phyloP scores from a whole-genome alignment of 92 coral and sea anemone genomes.

The Phenganax subtilis region DNA sequence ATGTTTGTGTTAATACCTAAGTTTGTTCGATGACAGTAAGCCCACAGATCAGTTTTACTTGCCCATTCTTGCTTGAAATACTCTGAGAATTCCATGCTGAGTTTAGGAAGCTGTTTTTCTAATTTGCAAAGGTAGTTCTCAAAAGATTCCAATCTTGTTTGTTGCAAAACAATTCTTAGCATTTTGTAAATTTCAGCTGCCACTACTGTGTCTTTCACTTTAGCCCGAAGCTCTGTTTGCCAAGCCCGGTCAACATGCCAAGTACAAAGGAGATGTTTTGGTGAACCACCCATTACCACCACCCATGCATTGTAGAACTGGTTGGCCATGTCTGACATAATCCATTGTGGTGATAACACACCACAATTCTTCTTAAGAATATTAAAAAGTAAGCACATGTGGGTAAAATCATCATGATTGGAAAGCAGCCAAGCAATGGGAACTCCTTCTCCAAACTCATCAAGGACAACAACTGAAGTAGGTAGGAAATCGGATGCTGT shows the following conservation, averaged over 20 bases:
- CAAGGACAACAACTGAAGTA: neutral
- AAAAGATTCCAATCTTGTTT: constrained; percentile 7
- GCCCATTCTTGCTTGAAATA: constrained; percentile 55
- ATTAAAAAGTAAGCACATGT: constrained; percentile 16
- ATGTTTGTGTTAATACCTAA: constrained; percentile 43
- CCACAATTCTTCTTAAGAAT: constrained; percentile 23
- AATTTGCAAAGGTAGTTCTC: constrained; percentile 9
- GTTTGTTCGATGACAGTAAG: constrained; percentile 27
- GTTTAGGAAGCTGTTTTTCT: constrained; percentile 6
- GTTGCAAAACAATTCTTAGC: constrained; percentile 38
- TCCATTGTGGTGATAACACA: neutral
- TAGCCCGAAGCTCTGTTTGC: constrained; percentile 38
- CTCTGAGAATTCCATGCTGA: neutral
- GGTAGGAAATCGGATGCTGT: constrained; percentile 17
- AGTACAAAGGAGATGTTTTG: constrained; percentile 36
- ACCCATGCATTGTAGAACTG: constrained; percentile 29
- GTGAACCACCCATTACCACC: constrained; percentile 38
- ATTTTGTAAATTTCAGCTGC: constrained; percentile 43
- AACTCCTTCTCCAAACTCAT: constrained; percentile 21
- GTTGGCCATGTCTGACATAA: constrained; percentile 23
- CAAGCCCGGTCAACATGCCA: constrained; percentile 63
- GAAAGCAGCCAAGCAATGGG: constrained; percentile 7
- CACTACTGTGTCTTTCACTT: constrained; percentile 30
- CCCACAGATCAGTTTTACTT: constrained; percentile 41
- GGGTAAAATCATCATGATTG: constrained; percentile 3